phyloP scores from a whole-genome alignment of 2,888 invertebrate genomes.

The Boloria euphrosyne region DNA sequence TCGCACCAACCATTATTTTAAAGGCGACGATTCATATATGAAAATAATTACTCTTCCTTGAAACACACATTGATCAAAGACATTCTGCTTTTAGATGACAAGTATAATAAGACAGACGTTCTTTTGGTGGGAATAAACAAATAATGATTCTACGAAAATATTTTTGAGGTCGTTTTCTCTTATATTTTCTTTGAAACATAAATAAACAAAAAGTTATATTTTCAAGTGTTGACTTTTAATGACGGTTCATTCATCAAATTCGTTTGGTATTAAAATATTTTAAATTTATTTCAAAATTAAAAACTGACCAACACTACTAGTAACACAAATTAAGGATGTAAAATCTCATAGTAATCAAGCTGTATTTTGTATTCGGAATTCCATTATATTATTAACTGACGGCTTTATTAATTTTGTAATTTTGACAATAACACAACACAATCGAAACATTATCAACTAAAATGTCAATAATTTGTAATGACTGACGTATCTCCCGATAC shows the following conservation, averaged over 20 bases:
- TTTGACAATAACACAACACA: too few relatives aligned
- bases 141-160: conserved; percentile 33
- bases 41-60: conserved; percentile 45
- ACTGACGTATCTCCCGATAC: too few relatives aligned
- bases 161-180: conserved; percentile 20
- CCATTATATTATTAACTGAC: too few relatives aligned
- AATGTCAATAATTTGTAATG: too few relatives aligned
- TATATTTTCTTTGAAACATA: conserved; percentile 12
- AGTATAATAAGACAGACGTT: conserved; percentile 38
- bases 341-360: too few relatives aligned
- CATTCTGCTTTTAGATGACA: conserved; percentile 46
- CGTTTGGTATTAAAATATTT: too few relatives aligned
- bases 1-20: conserved; percentile 31
- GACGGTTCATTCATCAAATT: neutral
- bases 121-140: conserved; percentile 38
- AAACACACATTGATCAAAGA: conserved; percentile 48
- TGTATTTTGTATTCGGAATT: too few relatives aligned
- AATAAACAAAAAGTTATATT: conserved; percentile 17
- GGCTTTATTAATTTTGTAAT: too few relatives aligned
- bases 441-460: too few relatives aligned
- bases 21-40: conserved; percentile 41
- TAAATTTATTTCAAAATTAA: too few relatives aligned
- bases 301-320: too few relatives aligned
- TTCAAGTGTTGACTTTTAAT: conserved; percentile 13
- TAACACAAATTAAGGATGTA: too few relatives aligned